Conservation (phyloP, 2,888 invertebrate genomes). For the Calliopum simillimum region DNA sequence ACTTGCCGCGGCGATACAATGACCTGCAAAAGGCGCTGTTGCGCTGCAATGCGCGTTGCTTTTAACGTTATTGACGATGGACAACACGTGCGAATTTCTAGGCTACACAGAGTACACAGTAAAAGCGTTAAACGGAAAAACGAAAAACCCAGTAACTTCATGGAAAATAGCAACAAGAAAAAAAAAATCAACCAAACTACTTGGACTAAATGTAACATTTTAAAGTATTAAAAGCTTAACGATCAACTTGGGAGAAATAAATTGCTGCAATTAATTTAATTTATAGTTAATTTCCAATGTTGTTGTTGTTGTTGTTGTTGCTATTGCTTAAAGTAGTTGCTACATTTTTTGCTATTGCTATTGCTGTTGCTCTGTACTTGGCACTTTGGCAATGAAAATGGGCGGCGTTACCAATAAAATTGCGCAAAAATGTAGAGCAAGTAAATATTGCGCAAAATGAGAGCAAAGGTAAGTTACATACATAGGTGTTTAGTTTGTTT, state of each 20-base stretch:
- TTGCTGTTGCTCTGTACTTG: not conserved
- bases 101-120: not conserved
- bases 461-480: too few species aligned
- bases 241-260: conserved; percentile 47
- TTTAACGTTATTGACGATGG: conserved; percentile 20
- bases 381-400: too few species aligned
- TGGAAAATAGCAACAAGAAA: conserved; percentile 14
- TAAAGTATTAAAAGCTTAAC: conserved; percentile 51
- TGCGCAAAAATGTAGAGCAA: too few species aligned
- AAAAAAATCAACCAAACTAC: conserved; percentile 21
- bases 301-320: not conserved
- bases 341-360: not conserved
- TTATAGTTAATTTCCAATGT: not conserved
- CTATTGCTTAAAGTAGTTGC: not conserved
- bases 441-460: too few species aligned
- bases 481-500: too few species aligned
- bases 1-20: too few species aligned
- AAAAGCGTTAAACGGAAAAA: not conserved
- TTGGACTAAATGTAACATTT: conserved; percentile 42
- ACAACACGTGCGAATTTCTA: conserved; percentile 15
- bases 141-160: not conserved
- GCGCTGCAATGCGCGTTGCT: not conserved
- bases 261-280: not conserved
- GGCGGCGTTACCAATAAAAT: too few species aligned
- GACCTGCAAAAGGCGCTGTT: too few species aligned